Evolutionary conservation across 2,113 vertebrate species (phyloP).

Genomic region (Poeciliopsis retropinna): DNA sequence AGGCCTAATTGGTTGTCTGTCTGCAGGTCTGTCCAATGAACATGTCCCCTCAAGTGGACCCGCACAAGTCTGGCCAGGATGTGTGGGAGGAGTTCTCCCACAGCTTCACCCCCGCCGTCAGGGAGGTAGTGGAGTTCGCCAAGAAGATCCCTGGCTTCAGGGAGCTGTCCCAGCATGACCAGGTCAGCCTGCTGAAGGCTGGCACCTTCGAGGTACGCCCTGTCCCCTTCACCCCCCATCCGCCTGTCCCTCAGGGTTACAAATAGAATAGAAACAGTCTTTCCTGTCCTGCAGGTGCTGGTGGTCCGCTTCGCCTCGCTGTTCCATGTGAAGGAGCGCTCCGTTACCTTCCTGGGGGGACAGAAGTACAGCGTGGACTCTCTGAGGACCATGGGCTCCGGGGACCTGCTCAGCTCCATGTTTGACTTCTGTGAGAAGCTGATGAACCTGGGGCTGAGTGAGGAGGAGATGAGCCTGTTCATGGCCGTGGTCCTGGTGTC

Average conservation of each 20-base stretch:
- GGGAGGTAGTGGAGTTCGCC: constrained; percentile 96
- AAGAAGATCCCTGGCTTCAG: constrained; percentile 95
- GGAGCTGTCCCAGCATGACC: constrained; percentile 93
- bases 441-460: constrained; percentile 87
- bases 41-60: constrained; percentile 90
- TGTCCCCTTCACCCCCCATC: too few relatives aligned
- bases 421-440: constrained; percentile 97
- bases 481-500: constrained; percentile 95
- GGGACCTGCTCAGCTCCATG: constrained; percentile 94
- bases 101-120: constrained; percentile 95
- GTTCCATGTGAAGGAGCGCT: constrained; percentile 90
- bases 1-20: neutral
- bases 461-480: constrained; percentile 98
- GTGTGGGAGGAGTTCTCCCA: constrained; percentile 97
- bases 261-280: neutral
- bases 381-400: constrained; percentile 91
- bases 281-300: constrained; percentile 83
- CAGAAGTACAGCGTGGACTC: constrained; percentile 90
- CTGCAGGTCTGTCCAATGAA: constrained; percentile 95
- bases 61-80: constrained; percentile 90
- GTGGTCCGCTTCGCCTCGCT: constrained; percentile 94
- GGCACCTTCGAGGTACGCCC: constrained; percentile 93
- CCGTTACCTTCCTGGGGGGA: constrained; percentile 93
- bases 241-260: too few relatives aligned
- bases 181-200: constrained; percentile 95